These are phyloP conservation scores for Ictalurus punctatus DNA, from an alignment of 2,113 vertebrate genomes.

Conservation along the genomic window DNA sequence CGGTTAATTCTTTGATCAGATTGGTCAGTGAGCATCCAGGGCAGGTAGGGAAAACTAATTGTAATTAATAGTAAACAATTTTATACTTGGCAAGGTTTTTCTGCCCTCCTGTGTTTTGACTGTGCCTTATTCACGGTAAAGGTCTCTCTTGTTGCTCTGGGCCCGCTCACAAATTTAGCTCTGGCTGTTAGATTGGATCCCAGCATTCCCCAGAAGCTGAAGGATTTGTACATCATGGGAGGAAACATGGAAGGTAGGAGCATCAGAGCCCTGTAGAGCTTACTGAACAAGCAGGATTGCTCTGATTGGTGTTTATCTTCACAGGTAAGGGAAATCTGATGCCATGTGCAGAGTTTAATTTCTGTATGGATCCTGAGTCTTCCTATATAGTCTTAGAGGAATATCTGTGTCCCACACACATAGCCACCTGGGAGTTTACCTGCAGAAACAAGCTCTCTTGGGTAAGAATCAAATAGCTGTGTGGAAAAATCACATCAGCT, in stretches of 20 bases:
- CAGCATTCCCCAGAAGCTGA: conserved; percentile 68
- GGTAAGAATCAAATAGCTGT: conserved; percentile 60
- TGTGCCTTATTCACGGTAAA: conserved; percentile 38
- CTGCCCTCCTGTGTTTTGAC: conserved; percentile 30
- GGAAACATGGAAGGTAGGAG: conserved; percentile 77
- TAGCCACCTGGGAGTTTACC: conserved; percentile 73
- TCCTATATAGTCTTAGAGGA: conserved; percentile 75
- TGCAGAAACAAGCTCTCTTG: conserved; percentile 70
- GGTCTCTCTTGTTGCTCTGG: conserved; percentile 76
- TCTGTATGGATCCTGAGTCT: conserved; percentile 73
- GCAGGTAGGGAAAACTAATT: conserved; percentile 62
- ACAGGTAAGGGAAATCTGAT: conserved; percentile 75
- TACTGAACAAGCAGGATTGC: not conserved
- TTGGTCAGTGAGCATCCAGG: conserved; percentile 69
- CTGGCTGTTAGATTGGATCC: conserved; percentile 73
- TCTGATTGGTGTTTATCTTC: conserved; percentile 35
- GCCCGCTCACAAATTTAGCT: conserved; percentile 76
- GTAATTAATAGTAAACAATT: not conserved
- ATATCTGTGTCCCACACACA: conserved; percentile 68
- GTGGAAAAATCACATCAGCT: not conserved
- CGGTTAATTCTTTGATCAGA: conserved; percentile 69
- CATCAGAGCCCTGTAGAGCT: not conserved
- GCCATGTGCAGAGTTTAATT: conserved; percentile 77
- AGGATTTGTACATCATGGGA: conserved; percentile 75
- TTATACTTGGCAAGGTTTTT: not conserved